A percentile compares a stretch with the other conserved stretches of the same genome.
Evolutionary conservation across 2,113 vertebrate genomes (phyloP).

Genomic region (Otus sunia): DNA sequence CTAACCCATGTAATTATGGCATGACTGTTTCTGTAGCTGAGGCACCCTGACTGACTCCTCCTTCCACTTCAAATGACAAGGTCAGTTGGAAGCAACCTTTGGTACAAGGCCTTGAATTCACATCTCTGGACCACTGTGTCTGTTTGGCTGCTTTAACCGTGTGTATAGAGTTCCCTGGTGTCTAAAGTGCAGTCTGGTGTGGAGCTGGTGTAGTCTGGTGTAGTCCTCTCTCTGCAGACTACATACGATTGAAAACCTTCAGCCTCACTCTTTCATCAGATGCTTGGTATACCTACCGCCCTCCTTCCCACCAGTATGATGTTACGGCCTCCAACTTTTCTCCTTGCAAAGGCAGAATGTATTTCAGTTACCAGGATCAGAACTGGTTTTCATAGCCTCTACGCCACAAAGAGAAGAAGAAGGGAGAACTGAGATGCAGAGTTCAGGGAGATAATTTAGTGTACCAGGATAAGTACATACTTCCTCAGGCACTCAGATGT

Average conservation of each 20-base stretch:
- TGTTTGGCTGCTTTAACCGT: neutral
- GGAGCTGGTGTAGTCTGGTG: neutral
- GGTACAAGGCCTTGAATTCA: neutral
- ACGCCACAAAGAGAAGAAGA: neutral
- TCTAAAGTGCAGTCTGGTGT: neutral
- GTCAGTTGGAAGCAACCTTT: neutral
- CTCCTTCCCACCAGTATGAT: neutral
- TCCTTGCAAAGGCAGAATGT: neutral
- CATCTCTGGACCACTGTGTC: neutral
- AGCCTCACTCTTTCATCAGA: neutral
- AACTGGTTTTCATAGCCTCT: neutral
- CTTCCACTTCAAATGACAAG: neutral
- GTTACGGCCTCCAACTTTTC: neutral
- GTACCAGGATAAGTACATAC: neutral
- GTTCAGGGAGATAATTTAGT: neutral
- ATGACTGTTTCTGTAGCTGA: neutral
- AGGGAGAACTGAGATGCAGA: neutral
- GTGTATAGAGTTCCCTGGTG: neutral
- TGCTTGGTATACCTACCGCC: too few relatives aligned
- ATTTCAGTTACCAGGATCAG: neutral
- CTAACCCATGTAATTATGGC: neutral
- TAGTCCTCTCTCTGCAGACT: neutral
- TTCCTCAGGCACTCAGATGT: neutral
- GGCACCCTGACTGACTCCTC: neutral
- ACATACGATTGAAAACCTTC: neutral